Percentiles rank a stretch among this genome's conserved stretches.
phyloP scores from a whole-genome alignment of 2,888 invertebrate genomes.

The Tenodera sinensis region DNA sequence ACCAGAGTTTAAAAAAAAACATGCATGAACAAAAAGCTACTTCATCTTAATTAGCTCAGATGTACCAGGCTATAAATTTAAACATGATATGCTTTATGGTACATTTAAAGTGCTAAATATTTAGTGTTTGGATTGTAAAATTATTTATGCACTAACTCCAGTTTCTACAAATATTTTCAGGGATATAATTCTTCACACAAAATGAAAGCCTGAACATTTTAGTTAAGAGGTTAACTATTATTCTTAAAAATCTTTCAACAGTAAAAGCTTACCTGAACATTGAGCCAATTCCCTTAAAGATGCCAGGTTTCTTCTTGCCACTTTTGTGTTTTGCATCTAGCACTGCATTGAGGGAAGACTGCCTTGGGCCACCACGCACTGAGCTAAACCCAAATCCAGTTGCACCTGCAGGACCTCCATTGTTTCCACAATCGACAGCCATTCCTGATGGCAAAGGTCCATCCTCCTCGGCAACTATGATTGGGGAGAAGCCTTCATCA shows the following conservation, averaged over 20 bases:
- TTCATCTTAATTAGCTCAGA: too few species aligned
- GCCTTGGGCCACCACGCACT: slow-evolving; percentile 65
- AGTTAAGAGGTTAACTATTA: slow-evolving; percentile 1
- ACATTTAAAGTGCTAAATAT: too few species aligned
- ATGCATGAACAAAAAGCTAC: too few species aligned
- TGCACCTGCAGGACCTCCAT: background rate
- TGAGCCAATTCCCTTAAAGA: slow-evolving; percentile 74
- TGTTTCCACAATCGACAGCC: slow-evolving; percentile 45
- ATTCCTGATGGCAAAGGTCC: slow-evolving; percentile 53
- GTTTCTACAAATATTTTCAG: background rate
- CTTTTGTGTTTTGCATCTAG: slow-evolving; percentile 53
- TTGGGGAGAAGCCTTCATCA: background rate
- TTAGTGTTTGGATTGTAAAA: too few species aligned
- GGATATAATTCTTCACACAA: too few species aligned
- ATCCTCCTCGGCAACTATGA: slow-evolving; percentile 49
- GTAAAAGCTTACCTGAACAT: slow-evolving; percentile 62
- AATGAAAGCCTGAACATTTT: background rate
- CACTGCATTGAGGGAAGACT: slow-evolving; percentile 71
- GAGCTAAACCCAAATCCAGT: slow-evolving; percentile 38
- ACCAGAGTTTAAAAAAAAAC: too few species aligned
- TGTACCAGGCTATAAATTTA: too few species aligned
- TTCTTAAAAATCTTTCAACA: background rate
- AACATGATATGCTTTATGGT: too few species aligned
- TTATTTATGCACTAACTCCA: too few species aligned
- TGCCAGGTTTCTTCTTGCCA: slow-evolving; percentile 66